Conservation (phyloP, 1,140 invertebrate species). For the Papilio dardanus region DNA sequence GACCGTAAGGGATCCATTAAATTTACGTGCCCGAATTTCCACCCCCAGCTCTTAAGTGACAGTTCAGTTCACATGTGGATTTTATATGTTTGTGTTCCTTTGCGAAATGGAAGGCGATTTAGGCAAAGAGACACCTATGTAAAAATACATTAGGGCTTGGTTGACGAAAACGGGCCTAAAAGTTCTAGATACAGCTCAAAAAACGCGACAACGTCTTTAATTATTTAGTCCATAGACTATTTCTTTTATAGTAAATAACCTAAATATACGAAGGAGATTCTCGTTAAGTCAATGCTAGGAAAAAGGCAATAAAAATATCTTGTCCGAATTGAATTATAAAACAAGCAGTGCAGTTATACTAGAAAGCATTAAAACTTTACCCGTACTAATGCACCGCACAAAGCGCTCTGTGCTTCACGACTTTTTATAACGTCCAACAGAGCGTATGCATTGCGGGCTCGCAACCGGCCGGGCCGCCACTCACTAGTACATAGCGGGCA, state of each 20-base stretch:
- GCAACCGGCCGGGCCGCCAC: slow-evolving; percentile 3
- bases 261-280: not conserved
- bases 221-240: too few species aligned
- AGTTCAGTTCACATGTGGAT: too few species aligned
- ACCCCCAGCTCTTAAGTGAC: too few species aligned
- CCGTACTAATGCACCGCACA: slow-evolving; percentile 24
- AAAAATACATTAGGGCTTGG: too few species aligned
- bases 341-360: slow-evolving; percentile 9
- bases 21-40: too few species aligned
- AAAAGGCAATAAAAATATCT: slow-evolving; percentile 1
- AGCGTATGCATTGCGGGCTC: slow-evolving; percentile 11
- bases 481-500: slow-evolving; percentile 19
- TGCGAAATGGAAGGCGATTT: too few species aligned
- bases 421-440: slow-evolving; percentile 18
- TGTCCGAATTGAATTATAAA: slow-evolving; percentile 21
- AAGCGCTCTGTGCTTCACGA: slow-evolving; percentile 18
- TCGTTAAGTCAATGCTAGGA: not conserved
- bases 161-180: too few species aligned
- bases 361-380: slow-evolving; percentile 12
- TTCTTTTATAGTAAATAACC: not conserved
- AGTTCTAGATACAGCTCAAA: too few species aligned
- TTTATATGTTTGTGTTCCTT: too few species aligned
- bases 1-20: too few species aligned
- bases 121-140: too few species aligned
- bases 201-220: too few species aligned